Percentiles rank a stretch among this genome's conserved stretches.
Evolutionary conservation across 2,797 vertebrate genomes (phyloP).

Genomic region (Poecilia wingei): DNA sequence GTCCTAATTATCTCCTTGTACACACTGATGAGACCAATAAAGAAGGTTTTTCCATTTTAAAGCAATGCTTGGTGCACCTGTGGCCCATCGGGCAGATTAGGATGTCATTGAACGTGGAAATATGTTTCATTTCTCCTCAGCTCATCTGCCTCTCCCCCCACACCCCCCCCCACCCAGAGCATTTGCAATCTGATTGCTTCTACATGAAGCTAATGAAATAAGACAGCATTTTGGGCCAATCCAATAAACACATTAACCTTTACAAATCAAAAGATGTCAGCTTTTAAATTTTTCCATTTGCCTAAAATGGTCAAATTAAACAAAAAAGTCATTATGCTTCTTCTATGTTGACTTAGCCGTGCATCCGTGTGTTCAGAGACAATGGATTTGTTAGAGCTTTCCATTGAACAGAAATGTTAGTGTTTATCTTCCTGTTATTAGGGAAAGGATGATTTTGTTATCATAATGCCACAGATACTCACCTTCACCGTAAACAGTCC

Average conservation of each 20-base stretch:
- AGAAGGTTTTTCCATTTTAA: slow-evolving; percentile 8
- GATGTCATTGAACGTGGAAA: slow-evolving; percentile 53
- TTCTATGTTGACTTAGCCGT: slow-evolving; percentile 14
- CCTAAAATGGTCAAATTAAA: slow-evolving; percentile 55
- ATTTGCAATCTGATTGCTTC: slow-evolving; percentile 57
- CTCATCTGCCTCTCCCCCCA: slow-evolving; percentile 26
- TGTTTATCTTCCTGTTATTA: slow-evolving; percentile 39
- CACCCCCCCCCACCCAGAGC: slow-evolving; percentile 6
- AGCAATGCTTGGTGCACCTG: slow-evolving; percentile 39
- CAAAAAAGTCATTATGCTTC: slow-evolving; percentile 43
- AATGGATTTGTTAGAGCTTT: slow-evolving; percentile 28
- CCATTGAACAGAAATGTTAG: slow-evolving; percentile 15
- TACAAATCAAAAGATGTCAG: slow-evolving; percentile 62
- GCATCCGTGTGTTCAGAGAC: slow-evolving; percentile 37
- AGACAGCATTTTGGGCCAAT: slow-evolving; percentile 61
- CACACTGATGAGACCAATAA: slow-evolving; percentile 26
- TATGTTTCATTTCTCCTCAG: slow-evolving; percentile 48
- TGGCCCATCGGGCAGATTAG: slow-evolving; percentile 40
- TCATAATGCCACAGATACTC: slow-evolving; percentile 24
- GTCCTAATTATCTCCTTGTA: not conserved
- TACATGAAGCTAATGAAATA: slow-evolving; percentile 57
- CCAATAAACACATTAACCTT: slow-evolving; percentile 77
- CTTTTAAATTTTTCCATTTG: slow-evolving; percentile 41
- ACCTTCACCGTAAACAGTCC: slow-evolving; percentile 9
- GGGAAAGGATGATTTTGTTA: slow-evolving; percentile 14